Base-by-base conservation (phyloP, 2,797 vertebrate species). In the Alouatta caraya region DNA sequence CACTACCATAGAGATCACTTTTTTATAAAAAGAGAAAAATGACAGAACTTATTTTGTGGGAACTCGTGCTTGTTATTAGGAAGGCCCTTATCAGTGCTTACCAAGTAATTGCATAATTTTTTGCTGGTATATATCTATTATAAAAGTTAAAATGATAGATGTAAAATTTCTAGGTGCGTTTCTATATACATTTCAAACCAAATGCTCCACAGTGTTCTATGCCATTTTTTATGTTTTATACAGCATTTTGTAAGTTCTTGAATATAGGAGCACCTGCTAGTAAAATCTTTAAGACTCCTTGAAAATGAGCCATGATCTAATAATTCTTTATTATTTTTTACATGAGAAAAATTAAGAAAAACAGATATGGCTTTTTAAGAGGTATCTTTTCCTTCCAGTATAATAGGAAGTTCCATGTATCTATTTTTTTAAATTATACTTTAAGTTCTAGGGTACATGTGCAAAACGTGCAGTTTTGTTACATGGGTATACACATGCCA, bases 131-230 rank as follows among this genome's bases (percentile, higher is more conserved):
- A 80, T 83, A 11, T 93, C 33, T 92, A 50, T 44, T 78, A 21
- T 91, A 80, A 93, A 93, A 96, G 6, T 55, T 97, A 84, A 76
- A 89, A 72, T 83, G 88, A 57, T 72, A 64, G 50, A 70, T 64
- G 84, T 15, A 42, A 88, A 33, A 67, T 80, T 76, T 90, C 50
- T 94, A 59, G 10, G 22, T 92, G 7, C 1, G 64, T 92, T 92
- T 90, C 44, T 64, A 37, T 48, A 76, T 75, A n/a, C n/a, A 30
- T 24, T 70, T 85, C 79, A 80, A 75, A 52, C 26, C 61, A 44
- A 2, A 88, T 55, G 5, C 14, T 64, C 22, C n/a, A 30, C 1
- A 24, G 24, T 80, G 2, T 55, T 76, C 59, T 83, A 22, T 13
- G 52, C 14, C 5, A 44, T 94, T 90, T 59, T 82, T 78, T 12